Evolutionary conservation across 2,797 vertebrate species (phyloP), one percentile per base, ranked within the genome.

Genomic region (Bradypodion pumilum): DNA sequence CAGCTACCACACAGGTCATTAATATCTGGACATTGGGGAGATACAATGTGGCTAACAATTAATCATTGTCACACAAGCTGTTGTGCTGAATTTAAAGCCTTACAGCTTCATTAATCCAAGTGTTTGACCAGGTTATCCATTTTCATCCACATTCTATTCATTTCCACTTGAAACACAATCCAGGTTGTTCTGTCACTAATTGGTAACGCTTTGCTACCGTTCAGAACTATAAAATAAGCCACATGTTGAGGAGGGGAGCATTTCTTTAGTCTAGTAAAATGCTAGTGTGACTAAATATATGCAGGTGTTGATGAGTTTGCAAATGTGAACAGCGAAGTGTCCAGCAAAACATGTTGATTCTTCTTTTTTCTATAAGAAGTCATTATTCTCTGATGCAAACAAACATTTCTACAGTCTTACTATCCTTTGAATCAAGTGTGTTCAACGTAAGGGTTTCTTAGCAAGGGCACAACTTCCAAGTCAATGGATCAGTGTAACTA

Each of bases 201-300:
- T 91, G 74, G 35, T 82, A 65, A 70, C 37, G 23, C 66, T 91
- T 91, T 91, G 76, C 72, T 91, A 89, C 86, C 88, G 72, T 90
- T 90, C 66, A 84, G 56, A 75, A 35, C n/a, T 80, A 81, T 75
- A 73, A 89, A 89, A 85, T 84, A 82, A 56, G 25, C 10, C 40
- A 35, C 69, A 44, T 91, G 74, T 74, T 88, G 10, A 9, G 9
- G 23, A 23, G 23, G n/a, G 40, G 60, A 32, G 84, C 88, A 74
- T 40, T 88, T 15, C 63, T 56, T 82, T 27, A 74, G 86, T 37
- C 84, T 90, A 85, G 76, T 91, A 87, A 82, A 85, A 86, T n/a
- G n/a, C 25, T 32, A 86, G 69, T 82, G 19, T 87, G 70, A 49
- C 80, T 63, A n/a, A 82, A 70, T 27, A 32, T 66, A 86, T 76